Conservation (phyloP, 2,888 invertebrate species). For the Beris chalybata region DNA sequence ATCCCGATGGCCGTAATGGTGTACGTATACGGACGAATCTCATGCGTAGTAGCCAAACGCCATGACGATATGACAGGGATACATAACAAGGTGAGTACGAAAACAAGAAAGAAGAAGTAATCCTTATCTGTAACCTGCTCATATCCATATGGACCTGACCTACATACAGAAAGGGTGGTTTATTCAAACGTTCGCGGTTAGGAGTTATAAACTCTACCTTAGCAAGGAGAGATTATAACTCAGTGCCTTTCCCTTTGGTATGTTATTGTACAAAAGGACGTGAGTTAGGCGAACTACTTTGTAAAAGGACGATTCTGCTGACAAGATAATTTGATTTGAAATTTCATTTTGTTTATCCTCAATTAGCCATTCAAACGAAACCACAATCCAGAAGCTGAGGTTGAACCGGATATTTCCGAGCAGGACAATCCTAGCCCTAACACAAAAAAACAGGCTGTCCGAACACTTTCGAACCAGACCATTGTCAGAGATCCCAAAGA, state of each 20-base stretch:
- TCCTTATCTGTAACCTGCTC: too few relatives aligned
- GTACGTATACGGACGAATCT: constrained; percentile 90
- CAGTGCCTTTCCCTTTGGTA: too few relatives aligned
- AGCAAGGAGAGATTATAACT: too few relatives aligned
- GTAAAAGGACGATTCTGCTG: too few relatives aligned
- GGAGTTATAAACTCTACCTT: too few relatives aligned
- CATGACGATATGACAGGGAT: constrained; percentile 71
- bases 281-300: too few relatives aligned
- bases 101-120: too few relatives aligned
- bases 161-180: too few relatives aligned
- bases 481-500: constrained; percentile 50
- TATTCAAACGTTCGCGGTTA: too few relatives aligned
- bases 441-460: constrained; percentile 43
- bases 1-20: constrained; percentile 94
- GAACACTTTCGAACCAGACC: constrained; percentile 46
- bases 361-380: constrained; percentile 37
- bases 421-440: constrained; percentile 47
- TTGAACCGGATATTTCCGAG: constrained; percentile 49
- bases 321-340: constrained; percentile 2
- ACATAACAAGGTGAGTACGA: constrained; percentile 59
- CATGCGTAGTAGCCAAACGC: constrained; percentile 77
- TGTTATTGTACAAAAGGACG: too few relatives aligned
- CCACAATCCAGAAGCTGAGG: constrained; percentile 42
- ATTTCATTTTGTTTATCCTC: constrained; percentile 5
- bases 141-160: too few relatives aligned